Percentiles rank a stretch among this genome's conserved stretches.
These are phyloP conservation scores for Stenichneumon culpator DNA, from an alignment of 2,888 invertebrate species.

Conservation along the genomic window DNA sequence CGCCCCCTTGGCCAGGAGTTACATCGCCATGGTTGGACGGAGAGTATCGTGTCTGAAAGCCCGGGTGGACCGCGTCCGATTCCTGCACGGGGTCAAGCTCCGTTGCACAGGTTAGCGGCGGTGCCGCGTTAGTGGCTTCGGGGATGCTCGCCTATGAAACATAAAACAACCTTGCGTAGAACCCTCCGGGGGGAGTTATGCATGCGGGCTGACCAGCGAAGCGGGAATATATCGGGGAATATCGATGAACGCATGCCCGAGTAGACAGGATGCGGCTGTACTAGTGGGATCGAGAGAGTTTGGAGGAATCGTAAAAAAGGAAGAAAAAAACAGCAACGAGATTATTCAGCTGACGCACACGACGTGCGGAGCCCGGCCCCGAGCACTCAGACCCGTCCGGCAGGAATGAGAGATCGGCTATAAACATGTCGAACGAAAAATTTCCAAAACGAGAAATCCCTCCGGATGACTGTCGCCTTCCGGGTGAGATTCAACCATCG, in stretches of 20 bases:
- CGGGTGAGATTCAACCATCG: neutral
- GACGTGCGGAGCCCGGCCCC: neutral
- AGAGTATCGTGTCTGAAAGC: slow-evolving; percentile 33
- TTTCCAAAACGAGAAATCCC: neutral
- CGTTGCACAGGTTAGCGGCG: slow-evolving; percentile 1
- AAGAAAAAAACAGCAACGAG: slow-evolving; percentile 10
- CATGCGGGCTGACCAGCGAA: neutral
- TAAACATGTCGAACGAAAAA: neutral
- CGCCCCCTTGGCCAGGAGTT: neutral
- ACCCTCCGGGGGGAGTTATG: neutral
- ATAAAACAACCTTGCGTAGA: neutral
- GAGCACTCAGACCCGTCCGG: neutral
- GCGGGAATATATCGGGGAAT: neutral
- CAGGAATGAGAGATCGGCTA: neutral
- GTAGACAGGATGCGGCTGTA: neutral
- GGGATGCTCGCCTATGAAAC: slow-evolving; percentile 16
- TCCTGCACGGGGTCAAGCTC: neutral
- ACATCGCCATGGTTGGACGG: slow-evolving; percentile 1
- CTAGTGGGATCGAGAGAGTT: slow-evolving; percentile 1
- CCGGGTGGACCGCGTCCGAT: neutral
- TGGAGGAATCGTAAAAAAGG: slow-evolving; percentile 3
- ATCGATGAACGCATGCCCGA: neutral
- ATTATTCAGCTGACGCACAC: slow-evolving; percentile 8
- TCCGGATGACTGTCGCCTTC: neutral
- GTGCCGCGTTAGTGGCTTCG: slow-evolving; percentile 14